phyloP scores from a whole-genome alignment of 2,888 invertebrate genomes.

The Trileptium ribeirensis region DNA sequence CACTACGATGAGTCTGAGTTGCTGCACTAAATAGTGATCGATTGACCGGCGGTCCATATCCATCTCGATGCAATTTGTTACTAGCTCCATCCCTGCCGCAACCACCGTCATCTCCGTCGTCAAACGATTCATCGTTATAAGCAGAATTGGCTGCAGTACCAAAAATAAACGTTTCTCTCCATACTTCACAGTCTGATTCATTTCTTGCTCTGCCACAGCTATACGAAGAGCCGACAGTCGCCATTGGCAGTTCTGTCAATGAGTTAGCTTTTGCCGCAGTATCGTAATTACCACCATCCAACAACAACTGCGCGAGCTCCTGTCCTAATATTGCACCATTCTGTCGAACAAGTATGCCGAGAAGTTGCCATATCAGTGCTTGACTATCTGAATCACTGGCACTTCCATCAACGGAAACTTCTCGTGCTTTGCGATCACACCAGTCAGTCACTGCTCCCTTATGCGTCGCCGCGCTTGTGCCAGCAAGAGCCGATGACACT shows the following conservation, averaged over 20 bases:
- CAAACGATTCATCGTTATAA: neutral
- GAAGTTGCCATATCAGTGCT: conserved; percentile 8
- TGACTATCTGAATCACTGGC: neutral
- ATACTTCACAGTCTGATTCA: too few relatives aligned
- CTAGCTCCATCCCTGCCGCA: neutral
- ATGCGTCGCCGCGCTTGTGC: neutral
- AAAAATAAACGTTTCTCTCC: neutral
- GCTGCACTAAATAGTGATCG: neutral
- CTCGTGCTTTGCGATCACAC: neutral
- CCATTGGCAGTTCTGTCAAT: too few relatives aligned
- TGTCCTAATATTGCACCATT: conserved; percentile 3
- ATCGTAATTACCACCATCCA: neutral
- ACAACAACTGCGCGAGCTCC: conserved; percentile 2
- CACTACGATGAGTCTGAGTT: neutral
- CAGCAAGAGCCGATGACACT: too few relatives aligned
- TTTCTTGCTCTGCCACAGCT: too few relatives aligned
- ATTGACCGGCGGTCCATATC: neutral
- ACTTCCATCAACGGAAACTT: neutral
- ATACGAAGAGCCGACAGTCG: neutral
- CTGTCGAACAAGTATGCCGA: conserved; percentile 1
- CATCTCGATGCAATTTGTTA: neutral
- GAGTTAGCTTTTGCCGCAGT: too few relatives aligned
- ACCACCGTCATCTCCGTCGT: neutral
- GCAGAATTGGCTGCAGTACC: neutral
- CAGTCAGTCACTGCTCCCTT: neutral